Evolutionary conservation across 2,797 vertebrate species (phyloP).

Genomic region (Sebastes nivosus): DNA sequence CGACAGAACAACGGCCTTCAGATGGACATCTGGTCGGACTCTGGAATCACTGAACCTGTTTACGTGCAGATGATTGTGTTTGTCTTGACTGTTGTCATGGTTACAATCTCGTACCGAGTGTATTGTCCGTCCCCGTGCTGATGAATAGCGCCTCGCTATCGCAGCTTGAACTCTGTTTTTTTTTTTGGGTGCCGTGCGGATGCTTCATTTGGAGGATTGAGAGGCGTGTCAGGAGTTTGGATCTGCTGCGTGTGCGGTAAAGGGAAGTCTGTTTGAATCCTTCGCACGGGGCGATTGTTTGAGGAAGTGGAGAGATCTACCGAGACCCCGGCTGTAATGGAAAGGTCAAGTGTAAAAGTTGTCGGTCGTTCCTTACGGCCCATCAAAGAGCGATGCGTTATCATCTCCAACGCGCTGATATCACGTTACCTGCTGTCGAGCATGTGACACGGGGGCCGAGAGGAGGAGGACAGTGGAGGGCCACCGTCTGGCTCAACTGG

Average conservation of each 20-base stretch:
- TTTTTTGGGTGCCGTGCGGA: neutral
- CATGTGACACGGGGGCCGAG: constrained; percentile 47
- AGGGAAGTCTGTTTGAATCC: constrained; percentile 6
- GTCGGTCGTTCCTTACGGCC: constrained; percentile 58
- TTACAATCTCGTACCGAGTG: constrained; percentile 45
- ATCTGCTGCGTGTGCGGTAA: neutral
- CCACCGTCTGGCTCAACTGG: constrained; percentile 59
- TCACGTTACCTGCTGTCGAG: constrained; percentile 69
- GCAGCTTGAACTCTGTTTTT: neutral
- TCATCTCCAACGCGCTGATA: constrained; percentile 69
- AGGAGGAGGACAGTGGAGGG: constrained; percentile 48
- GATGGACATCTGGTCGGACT: constrained; percentile 63
- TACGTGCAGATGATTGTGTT: constrained; percentile 53
- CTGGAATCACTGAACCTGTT: constrained; percentile 55
- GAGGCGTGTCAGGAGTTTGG: neutral
- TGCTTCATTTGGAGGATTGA: constrained; percentile 32
- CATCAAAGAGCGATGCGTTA: constrained; percentile 74
- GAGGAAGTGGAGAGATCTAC: constrained; percentile 61
- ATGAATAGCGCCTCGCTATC: constrained; percentile 20
- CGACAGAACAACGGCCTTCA: constrained; percentile 40
- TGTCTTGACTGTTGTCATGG: constrained; percentile 66
- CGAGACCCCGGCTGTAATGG: constrained; percentile 49
- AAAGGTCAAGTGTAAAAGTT: constrained; percentile 78
- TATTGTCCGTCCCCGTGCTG: constrained; percentile 19
- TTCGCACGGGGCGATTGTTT: constrained; percentile 44